These are phyloP conservation scores for Drosophila dunni DNA, from an alignment of 1,140 invertebrate species.

Conservation along the genomic window DNA sequence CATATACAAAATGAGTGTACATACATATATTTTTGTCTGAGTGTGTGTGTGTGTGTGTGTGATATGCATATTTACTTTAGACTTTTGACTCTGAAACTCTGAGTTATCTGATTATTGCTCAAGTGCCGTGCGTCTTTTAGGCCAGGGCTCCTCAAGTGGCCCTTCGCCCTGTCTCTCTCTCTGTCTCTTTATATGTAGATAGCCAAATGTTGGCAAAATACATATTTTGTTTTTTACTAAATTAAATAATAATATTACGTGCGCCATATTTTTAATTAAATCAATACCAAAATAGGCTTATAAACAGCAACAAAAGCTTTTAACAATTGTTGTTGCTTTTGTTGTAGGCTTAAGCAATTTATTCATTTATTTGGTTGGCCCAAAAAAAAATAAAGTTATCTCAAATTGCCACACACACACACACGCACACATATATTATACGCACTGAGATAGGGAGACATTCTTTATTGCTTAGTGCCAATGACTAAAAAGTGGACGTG, in stretches of 20 bases:
- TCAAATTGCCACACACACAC: constrained; percentile 27
- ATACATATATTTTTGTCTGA: neutral
- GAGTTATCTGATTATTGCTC: constrained; percentile 37
- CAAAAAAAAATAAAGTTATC: constrained; percentile 29
- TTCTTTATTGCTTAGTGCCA: constrained; percentile 50
- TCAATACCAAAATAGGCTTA: constrained; percentile 12
- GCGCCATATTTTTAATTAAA: constrained; percentile 43
- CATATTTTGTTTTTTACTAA: neutral
- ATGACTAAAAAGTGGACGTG: constrained; percentile 38
- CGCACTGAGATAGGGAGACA: constrained; percentile 21
- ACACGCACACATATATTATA: neutral
- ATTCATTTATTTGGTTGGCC: constrained; percentile 24
- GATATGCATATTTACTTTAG: constrained; percentile 40
- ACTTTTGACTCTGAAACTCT: constrained; percentile 21
- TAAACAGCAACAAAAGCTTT: neutral
- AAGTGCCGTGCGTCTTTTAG: constrained; percentile 29
- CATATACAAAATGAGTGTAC: constrained; percentile 8
- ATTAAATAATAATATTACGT: constrained; percentile 23
- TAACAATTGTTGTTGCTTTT: constrained; percentile 10
- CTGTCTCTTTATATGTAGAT: neutral
- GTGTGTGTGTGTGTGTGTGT: constrained; percentile 2
- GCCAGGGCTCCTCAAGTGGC: constrained; percentile 40
- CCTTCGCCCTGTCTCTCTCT: constrained; percentile 13
- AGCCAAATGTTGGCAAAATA: constrained; percentile 1
- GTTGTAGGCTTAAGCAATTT: constrained; percentile 10